Base-by-base conservation (phyloP, 2,888 invertebrate species). In the Arrhopalites spinosus region DNA sequence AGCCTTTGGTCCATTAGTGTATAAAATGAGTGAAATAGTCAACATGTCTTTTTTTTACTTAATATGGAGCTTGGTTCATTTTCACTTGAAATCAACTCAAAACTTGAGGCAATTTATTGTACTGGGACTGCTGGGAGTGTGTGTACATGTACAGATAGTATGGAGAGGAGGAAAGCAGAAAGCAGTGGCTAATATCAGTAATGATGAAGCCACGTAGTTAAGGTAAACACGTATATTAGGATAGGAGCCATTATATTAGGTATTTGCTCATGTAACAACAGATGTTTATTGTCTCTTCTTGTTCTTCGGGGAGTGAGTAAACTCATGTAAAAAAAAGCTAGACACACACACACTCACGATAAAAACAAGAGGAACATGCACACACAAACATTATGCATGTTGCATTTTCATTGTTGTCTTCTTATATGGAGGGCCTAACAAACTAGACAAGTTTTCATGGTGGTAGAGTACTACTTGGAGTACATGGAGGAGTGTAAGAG, bases 221-320 rank as follows among this genome's bases (percentile, higher is more conserved):
- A 36, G 36, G 36, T 36, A 36, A 11, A 3, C 36, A 36, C 36
- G 11, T 3, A 36, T 11, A 36, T 3, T 36, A 36, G 3, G 36
- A 36, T 36, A 36, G 3, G 36, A 36, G 36, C 36, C 36, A 36
- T 36, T 36, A 36, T 36, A 36, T 36, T 36, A 59, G 13, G 59
- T 59, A 59, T 59, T 27, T 59, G 59, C 25, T 59, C 25, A 25
- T 59, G 59, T 63, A 71, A 45, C 63, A 72, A 72, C 72, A 72
- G 72, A 72, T 72, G 72, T 72, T 72, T 72, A 72, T 72, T 72
- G 72, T 72, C 72, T 72, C 72, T 63, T 69, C 53, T 50, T 29
- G 3, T 36, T 36, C 36, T 36, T 36, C 29, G 63, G 63, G 13
- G 59, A 47, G 63, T 72, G 72, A 72, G 72, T 72, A 61, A 72